Conservation (phyloP, 1,140 invertebrate species). For the Choristoneura fumiferana region DNA sequence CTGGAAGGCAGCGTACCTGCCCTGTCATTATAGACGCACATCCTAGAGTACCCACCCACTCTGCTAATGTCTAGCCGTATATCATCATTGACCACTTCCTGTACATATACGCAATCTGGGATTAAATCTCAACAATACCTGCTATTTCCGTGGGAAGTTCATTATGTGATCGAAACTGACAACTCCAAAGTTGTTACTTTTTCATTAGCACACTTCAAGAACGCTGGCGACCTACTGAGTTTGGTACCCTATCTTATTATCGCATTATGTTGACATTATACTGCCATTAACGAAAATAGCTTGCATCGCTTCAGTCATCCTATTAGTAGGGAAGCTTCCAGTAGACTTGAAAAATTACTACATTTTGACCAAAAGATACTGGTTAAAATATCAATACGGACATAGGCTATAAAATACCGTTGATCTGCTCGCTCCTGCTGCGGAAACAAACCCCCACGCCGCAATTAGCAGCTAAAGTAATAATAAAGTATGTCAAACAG, state of each 20-base stretch:
- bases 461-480: not conserved
- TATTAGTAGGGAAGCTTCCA: not conserved
- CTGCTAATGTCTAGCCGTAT: conserved; percentile 22
- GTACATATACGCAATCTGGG: conserved; percentile 30
- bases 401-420: too few relatives aligned
- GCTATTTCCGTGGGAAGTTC: conserved; percentile 51
- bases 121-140: conserved; percentile 37
- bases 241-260: not conserved
- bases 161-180: conserved; percentile 26
- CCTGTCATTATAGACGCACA: conserved; percentile 53
- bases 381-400: too few relatives aligned
- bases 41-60: conserved; percentile 31
- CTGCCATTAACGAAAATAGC: conserved; percentile 1
- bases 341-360: not conserved
- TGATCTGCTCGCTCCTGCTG: not conserved
- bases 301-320: not conserved
- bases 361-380: too few relatives aligned
- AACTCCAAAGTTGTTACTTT: conserved; percentile 13
- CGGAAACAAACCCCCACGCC: conserved; percentile 17
- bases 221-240: conserved; percentile 1
- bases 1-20: conserved; percentile 16
- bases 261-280: conserved; percentile 13
- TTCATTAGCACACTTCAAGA: conserved; percentile 18
- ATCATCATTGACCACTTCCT: conserved; percentile 56
- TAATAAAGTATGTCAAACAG: conserved; percentile 4